Evolutionary conservation across 2,888 invertebrate species (phyloP).

Genomic region (Apamea sordens): DNA sequence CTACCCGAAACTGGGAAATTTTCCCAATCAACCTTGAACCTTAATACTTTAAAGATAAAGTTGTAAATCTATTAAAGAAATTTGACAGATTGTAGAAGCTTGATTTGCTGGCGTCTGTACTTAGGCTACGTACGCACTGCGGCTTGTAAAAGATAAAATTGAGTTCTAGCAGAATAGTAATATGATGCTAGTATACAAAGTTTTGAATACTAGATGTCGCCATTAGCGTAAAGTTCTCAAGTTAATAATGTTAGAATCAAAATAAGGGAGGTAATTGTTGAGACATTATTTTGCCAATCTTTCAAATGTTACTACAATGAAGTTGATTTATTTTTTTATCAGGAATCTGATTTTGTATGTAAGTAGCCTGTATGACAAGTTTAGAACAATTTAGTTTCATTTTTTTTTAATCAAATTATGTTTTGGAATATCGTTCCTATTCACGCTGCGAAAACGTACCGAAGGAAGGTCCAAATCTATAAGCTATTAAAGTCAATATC

Average conservation of each 20-base stretch:
- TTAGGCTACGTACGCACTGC: neutral
- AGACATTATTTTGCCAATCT: constrained; percentile 39
- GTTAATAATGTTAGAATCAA: neutral
- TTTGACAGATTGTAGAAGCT: no score
- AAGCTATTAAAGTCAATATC: neutral
- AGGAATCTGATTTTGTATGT: constrained; percentile 65
- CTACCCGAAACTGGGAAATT: no score
- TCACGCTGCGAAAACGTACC: constrained; percentile 34
- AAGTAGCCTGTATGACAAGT: constrained; percentile 65
- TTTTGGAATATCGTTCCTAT: constrained; percentile 62
- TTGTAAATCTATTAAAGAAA: no score
- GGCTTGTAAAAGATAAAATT: neutral
- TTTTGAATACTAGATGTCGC: constrained; percentile 11
- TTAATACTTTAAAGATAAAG: no score
- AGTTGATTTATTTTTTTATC: constrained; percentile 51
- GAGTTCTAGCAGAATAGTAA: neutral
- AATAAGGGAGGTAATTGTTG: no score
- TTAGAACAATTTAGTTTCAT: constrained; percentile 64
- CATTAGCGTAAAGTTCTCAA: neutral
- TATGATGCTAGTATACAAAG: neutral
- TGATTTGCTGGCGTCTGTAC: no score
- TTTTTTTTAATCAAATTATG: constrained; percentile 56
- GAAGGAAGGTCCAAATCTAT: constrained; percentile 9
- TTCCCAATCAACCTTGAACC: no score
- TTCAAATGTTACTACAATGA: constrained; percentile 40